A percentile compares a stretch with the other conserved stretches of the same genome.
Conservation (phyloP, 2,888 invertebrate genomes). For the Spicauda simplicius region DNA sequence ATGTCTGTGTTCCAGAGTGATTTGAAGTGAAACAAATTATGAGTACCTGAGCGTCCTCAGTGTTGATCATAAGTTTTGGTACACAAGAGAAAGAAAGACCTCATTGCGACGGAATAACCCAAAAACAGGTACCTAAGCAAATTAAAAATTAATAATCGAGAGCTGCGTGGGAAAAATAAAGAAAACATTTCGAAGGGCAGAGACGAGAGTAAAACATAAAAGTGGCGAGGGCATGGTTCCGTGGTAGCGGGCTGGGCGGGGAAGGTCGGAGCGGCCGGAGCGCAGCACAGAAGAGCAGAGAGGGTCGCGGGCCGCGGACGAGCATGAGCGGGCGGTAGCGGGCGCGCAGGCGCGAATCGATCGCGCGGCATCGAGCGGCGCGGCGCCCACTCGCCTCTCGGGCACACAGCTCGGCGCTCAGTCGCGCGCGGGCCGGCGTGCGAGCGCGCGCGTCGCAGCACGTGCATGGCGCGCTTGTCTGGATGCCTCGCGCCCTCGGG, state of each 20-base stretch:
- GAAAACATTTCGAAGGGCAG: conserved; percentile 45
- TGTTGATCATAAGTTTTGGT: not conserved
- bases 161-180: not conserved
- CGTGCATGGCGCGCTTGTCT: conserved; percentile 83
- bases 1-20: conserved; percentile 26
- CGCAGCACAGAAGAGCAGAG: conserved; percentile 47
- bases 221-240: conserved; percentile 16
- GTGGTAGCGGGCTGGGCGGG: conserved; percentile 29
- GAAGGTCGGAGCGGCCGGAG: conserved; percentile 12
- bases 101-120: conserved; percentile 27
- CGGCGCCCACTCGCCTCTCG: conserved; percentile 41
- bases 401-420: conserved; percentile 55
- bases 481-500: conserved; percentile 84
- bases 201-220: conserved; percentile 44
- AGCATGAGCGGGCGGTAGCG: conserved; percentile 48
- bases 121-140: not conserved
- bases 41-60: not conserved
- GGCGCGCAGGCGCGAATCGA: conserved; percentile 61
- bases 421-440: conserved; percentile 79
- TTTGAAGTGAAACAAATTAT: conserved; percentile 10
- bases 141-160: not conserved
- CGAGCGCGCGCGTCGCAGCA: conserved; percentile 75
- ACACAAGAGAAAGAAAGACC: not conserved
- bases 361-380: conserved; percentile 58
- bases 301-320: conserved; percentile 37